Conservation (phyloP, 2,797 vertebrate species). For the Carduelis carduelis region DNA sequence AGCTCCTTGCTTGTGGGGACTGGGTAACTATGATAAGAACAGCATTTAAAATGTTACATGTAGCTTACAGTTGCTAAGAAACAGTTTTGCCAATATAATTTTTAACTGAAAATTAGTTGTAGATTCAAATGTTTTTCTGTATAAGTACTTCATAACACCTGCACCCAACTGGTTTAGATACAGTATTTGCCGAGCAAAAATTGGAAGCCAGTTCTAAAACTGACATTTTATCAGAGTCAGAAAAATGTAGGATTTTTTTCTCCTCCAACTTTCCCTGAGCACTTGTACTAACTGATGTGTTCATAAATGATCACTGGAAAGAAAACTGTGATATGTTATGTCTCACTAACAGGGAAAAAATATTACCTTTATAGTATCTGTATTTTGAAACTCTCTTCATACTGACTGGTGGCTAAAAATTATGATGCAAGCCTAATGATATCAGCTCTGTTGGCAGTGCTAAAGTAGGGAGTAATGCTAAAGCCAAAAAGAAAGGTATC, state of each 20-base stretch:
- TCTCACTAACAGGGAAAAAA: neutral
- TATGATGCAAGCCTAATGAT: neutral
- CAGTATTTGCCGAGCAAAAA: neutral
- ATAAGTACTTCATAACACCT: neutral
- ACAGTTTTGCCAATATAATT: neutral
- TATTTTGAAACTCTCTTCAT: neutral
- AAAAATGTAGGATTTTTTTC: neutral
- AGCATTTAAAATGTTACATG: neutral
- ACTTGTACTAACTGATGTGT: neutral
- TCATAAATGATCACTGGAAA: neutral
- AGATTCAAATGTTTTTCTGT: neutral
- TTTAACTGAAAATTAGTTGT: neutral
- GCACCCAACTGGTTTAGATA: neutral
- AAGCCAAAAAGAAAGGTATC: neutral
- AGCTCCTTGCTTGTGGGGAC: neutral
- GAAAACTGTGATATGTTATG: neutral
- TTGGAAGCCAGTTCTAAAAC: neutral
- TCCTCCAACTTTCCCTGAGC: neutral
- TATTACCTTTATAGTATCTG: neutral
- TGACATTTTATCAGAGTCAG: neutral
- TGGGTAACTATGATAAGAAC: neutral
- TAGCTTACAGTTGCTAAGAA: conserved; percentile 15
- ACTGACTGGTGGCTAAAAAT: neutral
- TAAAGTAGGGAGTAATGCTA: neutral
- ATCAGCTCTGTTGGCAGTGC: neutral